These are phyloP conservation scores for Cephonodes hylas DNA, from an alignment of 2,888 invertebrate genomes.

Conservation along the genomic window DNA sequence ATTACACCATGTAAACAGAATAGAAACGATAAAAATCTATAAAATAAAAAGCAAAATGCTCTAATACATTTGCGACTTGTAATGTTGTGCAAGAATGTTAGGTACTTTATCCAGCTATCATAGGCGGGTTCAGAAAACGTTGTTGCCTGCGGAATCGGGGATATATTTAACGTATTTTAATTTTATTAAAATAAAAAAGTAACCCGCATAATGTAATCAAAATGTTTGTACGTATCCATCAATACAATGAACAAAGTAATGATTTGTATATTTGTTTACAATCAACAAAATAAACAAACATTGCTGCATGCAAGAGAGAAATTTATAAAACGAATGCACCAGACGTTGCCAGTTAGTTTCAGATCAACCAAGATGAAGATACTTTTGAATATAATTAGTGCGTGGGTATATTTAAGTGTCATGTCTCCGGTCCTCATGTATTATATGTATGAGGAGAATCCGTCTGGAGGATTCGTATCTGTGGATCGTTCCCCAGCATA, in stretches of 20 bases:
- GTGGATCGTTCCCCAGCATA: slow-evolving; percentile 30
- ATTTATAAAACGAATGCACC: slow-evolving; percentile 44
- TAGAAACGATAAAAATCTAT: too few relatives aligned
- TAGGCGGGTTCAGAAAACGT: too few relatives aligned
- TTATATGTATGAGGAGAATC: slow-evolving; percentile 45
- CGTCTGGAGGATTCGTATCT: slow-evolving; percentile 41
- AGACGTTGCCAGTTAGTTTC: slow-evolving; percentile 30
- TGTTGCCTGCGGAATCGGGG: too few relatives aligned
- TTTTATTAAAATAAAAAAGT: not conserved
- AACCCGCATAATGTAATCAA: not conserved
- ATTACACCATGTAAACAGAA: too few relatives aligned
- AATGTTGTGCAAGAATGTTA: too few relatives aligned
- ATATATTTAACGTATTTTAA: too few relatives aligned
- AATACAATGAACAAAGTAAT: not conserved
- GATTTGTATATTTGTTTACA: slow-evolving; percentile 45
- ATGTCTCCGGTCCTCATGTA: slow-evolving; percentile 38
- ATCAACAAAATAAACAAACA: slow-evolving; percentile 35
- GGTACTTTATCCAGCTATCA: too few relatives aligned
- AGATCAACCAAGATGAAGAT: slow-evolving; percentile 44
- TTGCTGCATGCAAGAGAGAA: slow-evolving; percentile 21
- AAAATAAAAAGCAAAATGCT: too few relatives aligned
- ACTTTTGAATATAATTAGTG: slow-evolving; percentile 31
- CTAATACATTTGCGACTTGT: too few relatives aligned
- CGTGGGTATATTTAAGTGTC: slow-evolving; percentile 34
- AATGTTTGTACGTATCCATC: not conserved